Percentiles rank a stretch among this genome's conserved stretches.
phyloP scores from a whole-genome alignment of 2,888 invertebrate genomes.

The Rutpela maculata region DNA sequence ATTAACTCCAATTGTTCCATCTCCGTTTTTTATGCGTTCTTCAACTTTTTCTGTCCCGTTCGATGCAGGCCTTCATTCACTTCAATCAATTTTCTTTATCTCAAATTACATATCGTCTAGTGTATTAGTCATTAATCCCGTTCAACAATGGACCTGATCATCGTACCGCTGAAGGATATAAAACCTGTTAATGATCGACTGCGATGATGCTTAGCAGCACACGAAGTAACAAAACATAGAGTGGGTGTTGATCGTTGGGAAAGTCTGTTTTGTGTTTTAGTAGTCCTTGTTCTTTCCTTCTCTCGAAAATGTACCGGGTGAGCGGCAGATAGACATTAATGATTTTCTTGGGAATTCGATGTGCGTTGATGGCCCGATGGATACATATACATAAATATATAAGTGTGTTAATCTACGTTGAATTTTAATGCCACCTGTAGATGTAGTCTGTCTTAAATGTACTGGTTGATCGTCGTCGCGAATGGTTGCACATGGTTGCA shows the following conservation, averaged over 20 bases:
- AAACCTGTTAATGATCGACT: slow-evolving; percentile 7
- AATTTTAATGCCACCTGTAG: too few relatives aligned
- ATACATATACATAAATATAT: too few relatives aligned
- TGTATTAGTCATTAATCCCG: neutral
- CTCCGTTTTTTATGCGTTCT: neutral
- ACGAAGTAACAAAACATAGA: slow-evolving; percentile 23
- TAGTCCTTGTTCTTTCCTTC: neutral
- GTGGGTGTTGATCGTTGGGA: slow-evolving; percentile 32
- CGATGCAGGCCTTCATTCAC: neutral
- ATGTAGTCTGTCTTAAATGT: too few relatives aligned
- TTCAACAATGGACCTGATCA: slow-evolving; percentile 1
- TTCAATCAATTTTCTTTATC: slow-evolving; percentile 7
- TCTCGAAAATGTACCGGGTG: neutral
- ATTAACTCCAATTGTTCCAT: slow-evolving; percentile 4
- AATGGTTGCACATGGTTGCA: too few relatives aligned
- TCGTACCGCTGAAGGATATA: slow-evolving; percentile 4
- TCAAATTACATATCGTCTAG: slow-evolving; percentile 7
- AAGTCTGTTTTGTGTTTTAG: slow-evolving; percentile 25
- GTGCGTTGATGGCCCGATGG: too few relatives aligned
- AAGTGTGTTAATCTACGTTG: too few relatives aligned
- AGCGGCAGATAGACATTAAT: neutral
- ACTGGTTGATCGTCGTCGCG: too few relatives aligned
- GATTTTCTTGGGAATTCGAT: too few relatives aligned
- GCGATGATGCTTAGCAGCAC: neutral
- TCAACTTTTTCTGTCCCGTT: neutral